Percentiles rank a stretch among this genome's conserved stretches.
Conservation (phyloP, 2,113 vertebrate genomes). For the Geococcyx californianus region DNA sequence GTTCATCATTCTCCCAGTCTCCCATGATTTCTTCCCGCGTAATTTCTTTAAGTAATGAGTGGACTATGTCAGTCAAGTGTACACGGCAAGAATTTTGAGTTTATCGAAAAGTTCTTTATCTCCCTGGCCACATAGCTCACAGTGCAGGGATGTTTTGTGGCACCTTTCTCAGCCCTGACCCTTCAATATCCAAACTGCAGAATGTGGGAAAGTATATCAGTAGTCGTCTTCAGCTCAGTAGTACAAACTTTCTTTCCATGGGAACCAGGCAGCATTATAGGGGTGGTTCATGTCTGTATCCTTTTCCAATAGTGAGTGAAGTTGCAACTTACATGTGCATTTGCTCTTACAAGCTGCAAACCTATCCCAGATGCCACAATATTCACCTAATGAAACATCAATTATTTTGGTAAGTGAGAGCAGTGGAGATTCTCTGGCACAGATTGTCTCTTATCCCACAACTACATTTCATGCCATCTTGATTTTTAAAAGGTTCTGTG, state of each 20-base stretch:
- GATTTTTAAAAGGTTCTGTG: conserved; percentile 10
- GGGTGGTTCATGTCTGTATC: background rate
- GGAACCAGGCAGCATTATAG: background rate
- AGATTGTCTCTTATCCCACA: background rate
- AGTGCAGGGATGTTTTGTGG: background rate
- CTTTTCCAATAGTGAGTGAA: background rate
- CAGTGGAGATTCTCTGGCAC: background rate
- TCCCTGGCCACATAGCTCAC: background rate
- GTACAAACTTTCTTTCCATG: background rate
- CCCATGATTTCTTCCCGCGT: no score
- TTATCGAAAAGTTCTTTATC: background rate
- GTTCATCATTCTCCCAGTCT: no score
- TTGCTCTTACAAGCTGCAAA: background rate
- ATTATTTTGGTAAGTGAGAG: background rate
- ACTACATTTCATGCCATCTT: background rate
- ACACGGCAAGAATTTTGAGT: background rate
- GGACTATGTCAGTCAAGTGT: background rate
- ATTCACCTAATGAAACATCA: background rate
- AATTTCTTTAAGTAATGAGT: background rate
- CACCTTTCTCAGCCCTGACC: background rate
- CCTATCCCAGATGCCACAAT: background rate
- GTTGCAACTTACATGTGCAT: background rate
- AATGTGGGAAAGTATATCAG: background rate
- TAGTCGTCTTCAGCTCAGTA: background rate
- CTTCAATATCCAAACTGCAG: background rate